Conservation (phyloP, 1,140 invertebrate genomes). For the Drosophila hydei region DNA sequence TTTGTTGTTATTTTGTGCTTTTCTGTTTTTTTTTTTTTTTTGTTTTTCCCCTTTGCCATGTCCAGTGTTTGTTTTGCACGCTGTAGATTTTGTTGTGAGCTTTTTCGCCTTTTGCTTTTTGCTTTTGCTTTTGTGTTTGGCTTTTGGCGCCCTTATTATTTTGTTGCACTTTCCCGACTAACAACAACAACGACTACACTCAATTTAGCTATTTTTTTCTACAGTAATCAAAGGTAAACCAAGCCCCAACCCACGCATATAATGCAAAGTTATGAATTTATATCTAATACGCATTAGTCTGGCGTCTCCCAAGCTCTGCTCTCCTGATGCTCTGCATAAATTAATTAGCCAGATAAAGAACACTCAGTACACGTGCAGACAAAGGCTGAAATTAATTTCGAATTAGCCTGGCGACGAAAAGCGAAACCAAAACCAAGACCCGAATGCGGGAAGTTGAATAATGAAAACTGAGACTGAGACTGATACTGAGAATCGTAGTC, state of each 20-base stretch:
- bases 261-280: slow-evolving; percentile 78
- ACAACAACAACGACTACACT: slow-evolving; percentile 6
- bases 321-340: slow-evolving; percentile 54
- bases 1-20: slow-evolving; percentile 18
- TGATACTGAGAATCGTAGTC: background rate
- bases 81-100: slow-evolving; percentile 43
- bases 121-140: slow-evolving; percentile 69
- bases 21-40: slow-evolving; percentile 29
- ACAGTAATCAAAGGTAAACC: slow-evolving; percentile 33
- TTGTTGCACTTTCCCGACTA: slow-evolving; percentile 58
- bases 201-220: slow-evolving; percentile 22
- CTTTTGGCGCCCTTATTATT: slow-evolving; percentile 78
- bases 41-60: slow-evolving; percentile 20
- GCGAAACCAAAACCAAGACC: slow-evolving; percentile 45
- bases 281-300: slow-evolving; percentile 67
- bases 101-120: slow-evolving; percentile 42
- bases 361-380: slow-evolving; percentile 43
- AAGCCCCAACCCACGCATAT: slow-evolving; percentile 17
- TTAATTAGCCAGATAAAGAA: slow-evolving; percentile 73
- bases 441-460: slow-evolving; percentile 22
- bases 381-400: slow-evolving; percentile 73
- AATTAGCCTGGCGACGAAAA: slow-evolving; percentile 62
- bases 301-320: background rate
- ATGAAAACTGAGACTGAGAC: slow-evolving; percentile 13
- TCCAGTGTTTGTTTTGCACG: slow-evolving; percentile 39